A percentile compares a stretch with the other conserved stretches of the same genome.
Conservation (phyloP, 1,140 invertebrate genomes). For the Neuroterus valhalla region DNA sequence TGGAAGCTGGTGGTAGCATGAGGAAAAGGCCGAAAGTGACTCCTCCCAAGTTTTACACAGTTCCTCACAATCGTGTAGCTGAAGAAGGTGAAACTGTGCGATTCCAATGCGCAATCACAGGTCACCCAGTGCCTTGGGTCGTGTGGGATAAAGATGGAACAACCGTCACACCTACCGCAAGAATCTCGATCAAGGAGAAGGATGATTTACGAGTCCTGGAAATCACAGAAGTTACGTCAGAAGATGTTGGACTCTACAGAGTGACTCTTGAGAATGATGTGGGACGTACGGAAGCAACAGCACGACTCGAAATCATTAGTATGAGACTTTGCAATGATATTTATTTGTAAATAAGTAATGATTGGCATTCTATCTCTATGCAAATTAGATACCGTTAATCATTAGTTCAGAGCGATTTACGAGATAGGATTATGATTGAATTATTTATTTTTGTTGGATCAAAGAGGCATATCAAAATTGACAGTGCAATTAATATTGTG, state of each 20-base stretch:
- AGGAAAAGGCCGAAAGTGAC: constrained; percentile 65
- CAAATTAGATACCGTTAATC: neutral
- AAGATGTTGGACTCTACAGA: constrained; percentile 88
- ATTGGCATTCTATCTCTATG: too few relatives aligned
- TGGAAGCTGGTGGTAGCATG: constrained; percentile 39
- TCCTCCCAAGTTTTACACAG: constrained; percentile 90
- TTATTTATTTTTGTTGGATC: neutral
- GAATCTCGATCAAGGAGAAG: constrained; percentile 83
- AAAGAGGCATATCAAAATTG: too few relatives aligned
- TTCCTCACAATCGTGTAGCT: constrained; percentile 88
- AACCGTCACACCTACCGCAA: constrained; percentile 78
- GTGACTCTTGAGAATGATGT: constrained; percentile 88
- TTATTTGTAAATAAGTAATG: too few relatives aligned
- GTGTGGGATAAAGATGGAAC: constrained; percentile 88
- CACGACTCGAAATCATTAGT: constrained; percentile 86
- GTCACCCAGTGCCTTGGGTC: constrained; percentile 85
- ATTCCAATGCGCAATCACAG: constrained; percentile 87
- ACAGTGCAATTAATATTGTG: too few relatives aligned
- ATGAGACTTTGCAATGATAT: constrained; percentile 51
- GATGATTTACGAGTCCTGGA: constrained; percentile 86
- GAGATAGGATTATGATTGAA: constrained; percentile 10
- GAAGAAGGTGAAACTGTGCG: constrained; percentile 88
- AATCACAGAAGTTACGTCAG: constrained; percentile 84
- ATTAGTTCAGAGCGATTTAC: too few relatives aligned
- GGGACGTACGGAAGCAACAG: constrained; percentile 86